These are phyloP conservation scores for Sipha maydis DNA, from an alignment of 2,888 invertebrate species.

Conservation along the genomic window DNA sequence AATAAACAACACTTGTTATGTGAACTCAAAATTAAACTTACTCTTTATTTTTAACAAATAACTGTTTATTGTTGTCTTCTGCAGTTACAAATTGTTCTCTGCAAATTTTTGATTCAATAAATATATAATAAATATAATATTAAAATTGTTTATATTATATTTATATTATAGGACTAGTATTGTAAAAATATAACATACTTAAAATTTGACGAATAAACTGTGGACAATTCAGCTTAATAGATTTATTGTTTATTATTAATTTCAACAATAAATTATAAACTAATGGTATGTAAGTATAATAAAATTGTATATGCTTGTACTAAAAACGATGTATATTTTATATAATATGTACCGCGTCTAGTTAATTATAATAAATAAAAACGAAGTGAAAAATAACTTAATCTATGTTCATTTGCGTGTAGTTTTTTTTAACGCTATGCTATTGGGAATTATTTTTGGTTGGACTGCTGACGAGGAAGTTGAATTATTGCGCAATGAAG, in stretches of 20 bases:
- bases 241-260: background rate
- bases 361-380: background rate
- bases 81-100: background rate
- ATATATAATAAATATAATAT: background rate
- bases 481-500: background rate
- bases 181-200: background rate
- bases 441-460: background rate
- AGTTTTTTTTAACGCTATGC: background rate
- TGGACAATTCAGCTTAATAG: background rate
- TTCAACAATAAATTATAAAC: slow-evolving; percentile 7
- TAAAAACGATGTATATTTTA: background rate
- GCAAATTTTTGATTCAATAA: background rate
- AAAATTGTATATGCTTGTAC: background rate
- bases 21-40: too few relatives aligned
- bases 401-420: background rate
- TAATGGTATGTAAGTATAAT: background rate
- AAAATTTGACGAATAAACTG: background rate
- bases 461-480: background rate
- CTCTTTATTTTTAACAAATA: too few relatives aligned
- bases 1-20: too few relatives aligned
- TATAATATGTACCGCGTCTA: background rate
- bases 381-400: background rate
- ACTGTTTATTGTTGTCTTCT: background rate
- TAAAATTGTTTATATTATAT: background rate
- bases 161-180: background rate